Evolutionary conservation across 2,888 invertebrate species (phyloP).

Genomic region (Didymodactylos carnosus): DNA sequence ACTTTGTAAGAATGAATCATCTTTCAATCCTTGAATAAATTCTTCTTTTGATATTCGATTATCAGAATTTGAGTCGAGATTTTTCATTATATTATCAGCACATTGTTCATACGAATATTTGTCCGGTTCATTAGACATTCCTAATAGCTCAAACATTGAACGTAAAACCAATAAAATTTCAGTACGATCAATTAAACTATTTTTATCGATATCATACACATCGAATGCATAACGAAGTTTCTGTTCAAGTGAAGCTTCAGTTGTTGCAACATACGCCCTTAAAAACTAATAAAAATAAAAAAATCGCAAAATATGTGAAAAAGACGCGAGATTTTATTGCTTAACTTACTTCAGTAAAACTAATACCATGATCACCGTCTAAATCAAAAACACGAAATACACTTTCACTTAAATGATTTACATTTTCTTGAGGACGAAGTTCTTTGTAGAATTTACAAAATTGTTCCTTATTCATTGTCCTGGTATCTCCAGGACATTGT

Average conservation of each 20-base stretch:
- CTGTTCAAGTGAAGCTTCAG: neutral
- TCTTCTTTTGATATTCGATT: neutral
- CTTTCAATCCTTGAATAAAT: neutral
- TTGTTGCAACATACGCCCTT: neutral
- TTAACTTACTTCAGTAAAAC: neutral
- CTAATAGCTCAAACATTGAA: neutral
- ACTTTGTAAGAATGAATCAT: neutral
- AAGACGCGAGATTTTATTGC: too few species aligned
- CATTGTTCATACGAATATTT: neutral
- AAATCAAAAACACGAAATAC: neutral
- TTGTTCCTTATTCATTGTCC: neutral
- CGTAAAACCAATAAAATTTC: neutral
- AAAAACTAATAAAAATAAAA: neutral
- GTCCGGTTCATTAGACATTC: neutral
- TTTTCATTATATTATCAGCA: neutral
- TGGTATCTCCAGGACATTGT: neutral
- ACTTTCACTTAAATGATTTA: neutral
- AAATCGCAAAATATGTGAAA: too few species aligned
- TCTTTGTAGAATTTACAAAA: neutral
- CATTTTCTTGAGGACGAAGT: neutral
- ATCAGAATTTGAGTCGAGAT: neutral
- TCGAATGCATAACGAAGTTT: neutral
- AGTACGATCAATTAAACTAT: neutral
- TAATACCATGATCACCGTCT: neutral
- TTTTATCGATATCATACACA: neutral